Evolutionary conservation across 2,888 invertebrate genomes (phyloP), one percentile per base, ranked within the genome.

Genomic region (Blera fallax): DNA sequence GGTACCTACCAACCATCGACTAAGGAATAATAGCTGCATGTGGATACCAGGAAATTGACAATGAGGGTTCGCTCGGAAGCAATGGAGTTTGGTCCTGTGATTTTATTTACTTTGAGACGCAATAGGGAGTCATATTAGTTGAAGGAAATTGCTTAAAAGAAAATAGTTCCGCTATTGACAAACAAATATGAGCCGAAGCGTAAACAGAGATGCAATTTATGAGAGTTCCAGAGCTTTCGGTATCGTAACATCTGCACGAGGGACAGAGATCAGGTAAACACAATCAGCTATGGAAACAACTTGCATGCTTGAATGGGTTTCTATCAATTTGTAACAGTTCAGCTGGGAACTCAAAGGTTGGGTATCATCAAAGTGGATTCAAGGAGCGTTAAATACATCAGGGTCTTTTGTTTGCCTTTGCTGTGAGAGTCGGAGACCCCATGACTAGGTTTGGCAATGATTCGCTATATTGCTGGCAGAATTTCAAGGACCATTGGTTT

Each of bases 111-210:
- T 58, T 70, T 64, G 69, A 37, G 16, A 56, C 37, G 24, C 34
- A 56, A 32, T 18, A 14, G 16, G 52, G 77, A 72, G 52, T 54
- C 72, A 72, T 85, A 72, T 76, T 73, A 70, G 72, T 81, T 72
- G 45, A 48, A 43, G 81, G 72, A 85, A 80, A 77, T 81, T 65
- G 67, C 50, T 74, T 70, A 65, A 70, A 21, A 62, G 70, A 67
- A 81, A 76, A 85, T 76, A 72, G 76, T 77, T 85, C 76, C 76
- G 72, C 50, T 76, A 67, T 72, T 81, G 65, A 72, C 54, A 80
- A 77, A 72, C 70, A 77, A 81, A 81, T 77, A 85, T 67, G 45
- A 73, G 73, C 32, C 24, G 52, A 54, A 79, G 60, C 78, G 73
- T 83, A 79, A 73, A 78, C 18, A 56, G 3, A 48, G 62, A 67